phyloP scores from a whole-genome alignment of 2,888 invertebrate genomes.

The Gnatocerus cornutus region DNA sequence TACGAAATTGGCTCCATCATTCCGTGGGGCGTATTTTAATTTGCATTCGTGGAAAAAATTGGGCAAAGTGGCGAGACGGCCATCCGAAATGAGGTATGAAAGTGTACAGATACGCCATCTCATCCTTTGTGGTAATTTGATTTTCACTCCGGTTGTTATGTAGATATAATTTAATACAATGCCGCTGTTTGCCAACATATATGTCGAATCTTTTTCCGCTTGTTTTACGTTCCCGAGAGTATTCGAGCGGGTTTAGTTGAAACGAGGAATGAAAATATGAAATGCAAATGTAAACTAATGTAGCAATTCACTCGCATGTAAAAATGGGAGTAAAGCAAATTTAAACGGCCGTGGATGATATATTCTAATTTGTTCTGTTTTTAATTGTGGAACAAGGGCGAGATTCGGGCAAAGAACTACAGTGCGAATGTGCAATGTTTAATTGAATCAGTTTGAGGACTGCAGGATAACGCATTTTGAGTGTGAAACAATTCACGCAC shows the following conservation, averaged over 20 bases:
- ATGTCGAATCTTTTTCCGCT: conserved; percentile 58
- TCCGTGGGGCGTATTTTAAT: conserved; percentile 6
- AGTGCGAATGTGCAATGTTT: too few relatives aligned
- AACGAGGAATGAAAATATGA: conserved; percentile 57
- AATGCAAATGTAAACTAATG: conserved; percentile 59
- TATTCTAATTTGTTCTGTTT: conserved; percentile 42
- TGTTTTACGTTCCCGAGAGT: conserved; percentile 54
- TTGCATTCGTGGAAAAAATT: neutral
- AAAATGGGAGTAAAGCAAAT: conserved; percentile 47
- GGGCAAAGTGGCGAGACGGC: conserved; percentile 6
- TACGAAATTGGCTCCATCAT: conserved; percentile 12
- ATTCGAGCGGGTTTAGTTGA: conserved; percentile 49
- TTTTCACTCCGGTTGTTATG: conserved; percentile 50
- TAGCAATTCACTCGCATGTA: conserved; percentile 55
- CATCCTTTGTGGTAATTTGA: conserved; percentile 51
- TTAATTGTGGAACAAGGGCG: conserved; percentile 15
- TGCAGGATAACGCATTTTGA: too few relatives aligned
- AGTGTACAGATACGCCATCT: conserved; percentile 25
- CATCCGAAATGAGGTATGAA: conserved; percentile 25
- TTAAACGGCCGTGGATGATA: conserved; percentile 40
- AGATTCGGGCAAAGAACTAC: neutral
- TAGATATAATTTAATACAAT: conserved; percentile 55
- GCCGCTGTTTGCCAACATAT: conserved; percentile 53
- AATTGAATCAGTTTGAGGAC: too few relatives aligned
- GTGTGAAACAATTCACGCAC: too few relatives aligned